These are phyloP conservation scores for Acinonyx jubatus DNA, from an alignment of 2,113 vertebrate genomes.

Conservation along the genomic window DNA sequence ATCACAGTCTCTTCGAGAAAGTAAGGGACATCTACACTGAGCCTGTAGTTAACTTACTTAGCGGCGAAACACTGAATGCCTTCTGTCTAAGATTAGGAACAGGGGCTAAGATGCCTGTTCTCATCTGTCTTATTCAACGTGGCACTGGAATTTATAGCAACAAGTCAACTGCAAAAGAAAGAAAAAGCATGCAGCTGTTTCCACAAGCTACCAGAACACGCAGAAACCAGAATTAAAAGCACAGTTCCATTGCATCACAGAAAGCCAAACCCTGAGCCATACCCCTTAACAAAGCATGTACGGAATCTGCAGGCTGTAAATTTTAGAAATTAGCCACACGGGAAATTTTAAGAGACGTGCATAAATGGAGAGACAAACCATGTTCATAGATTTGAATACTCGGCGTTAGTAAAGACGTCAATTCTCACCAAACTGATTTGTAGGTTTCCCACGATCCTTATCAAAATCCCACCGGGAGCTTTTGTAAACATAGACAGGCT, in stretches of 20 bases:
- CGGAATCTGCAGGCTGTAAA: neutral
- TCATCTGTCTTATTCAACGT: neutral
- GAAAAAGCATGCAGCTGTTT: neutral
- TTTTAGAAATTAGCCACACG: neutral
- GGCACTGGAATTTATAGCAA: neutral
- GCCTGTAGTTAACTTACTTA: neutral
- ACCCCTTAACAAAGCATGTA: neutral
- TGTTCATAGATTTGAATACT: neutral
- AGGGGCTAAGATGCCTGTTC: neutral
- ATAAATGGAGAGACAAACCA: neutral
- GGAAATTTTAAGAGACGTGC: neutral
- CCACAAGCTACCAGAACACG: neutral
- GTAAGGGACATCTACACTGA: neutral
- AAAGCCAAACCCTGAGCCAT: neutral
- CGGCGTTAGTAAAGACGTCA: neutral
- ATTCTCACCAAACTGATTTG: neutral
- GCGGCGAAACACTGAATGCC: neutral
- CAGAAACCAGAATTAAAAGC: neutral
- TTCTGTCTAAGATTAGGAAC: neutral
- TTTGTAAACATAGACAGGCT: neutral
- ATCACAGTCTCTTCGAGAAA: neutral
- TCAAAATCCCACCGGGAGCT: neutral
- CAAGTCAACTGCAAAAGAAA: constrained; percentile 47
- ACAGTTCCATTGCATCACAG: neutral
- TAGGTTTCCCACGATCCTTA: neutral